Evolutionary conservation across 64 coral and sea anemone species (phyloP).

Genomic region (Pocillopora verrucosa): DNA sequence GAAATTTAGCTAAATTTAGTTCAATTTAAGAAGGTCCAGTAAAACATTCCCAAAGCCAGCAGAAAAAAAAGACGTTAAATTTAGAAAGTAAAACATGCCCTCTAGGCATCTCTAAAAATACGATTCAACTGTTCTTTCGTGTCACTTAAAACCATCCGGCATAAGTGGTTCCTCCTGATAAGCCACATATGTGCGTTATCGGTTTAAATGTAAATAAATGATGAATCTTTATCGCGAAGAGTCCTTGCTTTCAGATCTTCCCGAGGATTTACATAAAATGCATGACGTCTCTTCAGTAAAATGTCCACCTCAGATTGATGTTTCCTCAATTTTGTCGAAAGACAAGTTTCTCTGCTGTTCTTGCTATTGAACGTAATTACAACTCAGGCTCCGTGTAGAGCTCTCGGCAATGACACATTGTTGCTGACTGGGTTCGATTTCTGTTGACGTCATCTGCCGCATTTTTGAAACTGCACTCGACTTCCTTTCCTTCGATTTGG

Average conservation of each 20-base stretch:
- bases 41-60: background rate
- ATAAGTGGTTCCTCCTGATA: background rate
- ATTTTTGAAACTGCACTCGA: background rate
- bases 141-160: background rate
- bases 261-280: too few relatives aligned
- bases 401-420: background rate
- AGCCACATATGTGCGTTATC: too few relatives aligned
- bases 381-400: background rate
- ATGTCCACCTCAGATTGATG: too few relatives aligned
- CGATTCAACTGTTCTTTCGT: background rate
- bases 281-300: too few relatives aligned
- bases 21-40: background rate
- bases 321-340: too few relatives aligned
- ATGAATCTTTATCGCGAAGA: too few relatives aligned
- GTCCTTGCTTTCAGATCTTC: too few relatives aligned
- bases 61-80: background rate
- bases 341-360: background rate
- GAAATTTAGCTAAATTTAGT: background rate
- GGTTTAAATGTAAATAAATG: too few relatives aligned
- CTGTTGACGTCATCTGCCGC: background rate
- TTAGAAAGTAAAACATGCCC: constrained; percentile 17
- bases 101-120: background rate
- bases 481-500: background rate
- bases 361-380: background rate
- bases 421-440: background rate